Conservation (phyloP, 2,888 invertebrate genomes). For the Muscina levida region DNA sequence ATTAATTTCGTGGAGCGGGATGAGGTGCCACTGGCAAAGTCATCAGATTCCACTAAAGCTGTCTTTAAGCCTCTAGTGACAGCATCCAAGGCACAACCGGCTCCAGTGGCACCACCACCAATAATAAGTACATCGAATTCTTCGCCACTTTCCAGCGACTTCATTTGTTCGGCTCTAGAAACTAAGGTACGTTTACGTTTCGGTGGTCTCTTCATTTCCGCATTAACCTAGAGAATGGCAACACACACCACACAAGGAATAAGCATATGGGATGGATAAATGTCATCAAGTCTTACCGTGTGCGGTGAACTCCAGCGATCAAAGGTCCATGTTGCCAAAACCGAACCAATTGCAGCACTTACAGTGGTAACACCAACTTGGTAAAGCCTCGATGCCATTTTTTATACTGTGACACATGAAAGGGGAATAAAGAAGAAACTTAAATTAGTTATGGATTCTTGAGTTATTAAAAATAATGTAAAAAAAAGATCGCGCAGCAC, state of each 20-base stretch:
- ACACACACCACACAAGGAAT: not conserved
- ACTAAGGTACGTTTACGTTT: slow-evolving; percentile 87
- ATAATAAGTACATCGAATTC: slow-evolving; percentile 96
- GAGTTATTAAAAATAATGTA: no score
- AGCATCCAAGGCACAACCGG: slow-evolving; percentile 97
- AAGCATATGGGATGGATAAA: not conserved
- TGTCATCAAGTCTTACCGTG: slow-evolving; percentile 51
- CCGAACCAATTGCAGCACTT: slow-evolving; percentile 77
- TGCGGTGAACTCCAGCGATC: slow-evolving; percentile 74
- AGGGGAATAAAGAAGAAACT: no score
- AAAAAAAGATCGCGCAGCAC: no score
- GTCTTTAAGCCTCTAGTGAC: slow-evolving; percentile 96
- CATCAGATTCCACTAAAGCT: slow-evolving; percentile 96
- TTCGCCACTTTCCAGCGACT: slow-evolving; percentile 87
- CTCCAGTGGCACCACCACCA: slow-evolving; percentile 98
- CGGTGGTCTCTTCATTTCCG: slow-evolving; percentile 75
- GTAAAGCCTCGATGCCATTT: slow-evolving; percentile 78
- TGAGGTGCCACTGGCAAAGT: slow-evolving; percentile 97
- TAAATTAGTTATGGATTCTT: no score
- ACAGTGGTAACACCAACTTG: slow-evolving; percentile 78
- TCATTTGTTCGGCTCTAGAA: slow-evolving; percentile 88
- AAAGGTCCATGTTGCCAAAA: slow-evolving; percentile 76
- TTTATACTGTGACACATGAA: slow-evolving; percentile 52
- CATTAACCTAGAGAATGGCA: slow-evolving; percentile 73
- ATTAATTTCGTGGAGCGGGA: slow-evolving; percentile 98